Conservation (phyloP, 2,797 vertebrate genomes). For the Platyrinchus mystaceus region DNA sequence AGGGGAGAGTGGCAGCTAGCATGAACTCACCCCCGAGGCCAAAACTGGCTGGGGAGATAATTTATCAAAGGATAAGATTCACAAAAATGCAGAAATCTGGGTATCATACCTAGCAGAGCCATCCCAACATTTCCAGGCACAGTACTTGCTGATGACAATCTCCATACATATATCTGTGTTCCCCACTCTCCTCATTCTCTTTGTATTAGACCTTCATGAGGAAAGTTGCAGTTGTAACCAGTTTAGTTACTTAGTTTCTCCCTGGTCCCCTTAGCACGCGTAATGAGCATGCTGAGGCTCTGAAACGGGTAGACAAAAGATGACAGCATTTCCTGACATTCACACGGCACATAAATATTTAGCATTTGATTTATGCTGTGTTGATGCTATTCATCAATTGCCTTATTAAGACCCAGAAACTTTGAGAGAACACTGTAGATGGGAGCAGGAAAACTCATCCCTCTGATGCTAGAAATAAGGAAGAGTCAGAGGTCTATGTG, state of each 20-base stretch:
- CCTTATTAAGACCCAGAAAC: conserved; percentile 9
- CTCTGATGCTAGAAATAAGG: neutral
- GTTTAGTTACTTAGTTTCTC: neutral
- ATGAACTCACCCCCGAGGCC: neutral
- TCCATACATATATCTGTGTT: neutral
- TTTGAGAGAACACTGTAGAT: neutral
- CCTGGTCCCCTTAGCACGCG: neutral
- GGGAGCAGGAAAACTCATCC: neutral
- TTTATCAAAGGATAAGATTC: neutral
- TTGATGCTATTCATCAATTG: conserved; percentile 29
- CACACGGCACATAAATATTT: conserved; percentile 1
- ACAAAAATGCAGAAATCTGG: neutral
- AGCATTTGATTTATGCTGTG: neutral
- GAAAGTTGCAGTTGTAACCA: neutral
- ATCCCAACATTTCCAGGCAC: neutral
- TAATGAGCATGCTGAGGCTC: neutral
- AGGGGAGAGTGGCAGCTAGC: neutral
- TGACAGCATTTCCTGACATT: conserved; percentile 5
- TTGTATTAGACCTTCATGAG: neutral
- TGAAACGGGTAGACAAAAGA: conserved; percentile 2
- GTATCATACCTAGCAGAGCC: neutral
- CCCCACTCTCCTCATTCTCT: neutral
- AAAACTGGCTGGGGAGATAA: neutral
- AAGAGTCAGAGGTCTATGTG: neutral
- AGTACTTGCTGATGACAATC: neutral